Percentiles rank a stretch among this genome's conserved stretches.
Evolutionary conservation across 2,797 vertebrate genomes (phyloP).

Genomic region (Peromyscus eremicus): DNA sequence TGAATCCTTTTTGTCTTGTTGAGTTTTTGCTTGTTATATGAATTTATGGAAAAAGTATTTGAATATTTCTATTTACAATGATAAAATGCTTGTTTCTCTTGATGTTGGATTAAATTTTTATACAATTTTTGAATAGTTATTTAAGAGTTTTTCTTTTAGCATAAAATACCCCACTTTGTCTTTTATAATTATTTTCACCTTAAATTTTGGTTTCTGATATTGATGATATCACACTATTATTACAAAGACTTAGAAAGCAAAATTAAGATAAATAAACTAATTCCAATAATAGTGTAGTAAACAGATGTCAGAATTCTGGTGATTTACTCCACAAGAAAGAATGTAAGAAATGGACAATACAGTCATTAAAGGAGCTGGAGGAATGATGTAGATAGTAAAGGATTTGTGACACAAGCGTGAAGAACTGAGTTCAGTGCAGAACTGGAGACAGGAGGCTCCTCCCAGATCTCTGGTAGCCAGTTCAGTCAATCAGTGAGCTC

Average conservation of each 20-base stretch:
- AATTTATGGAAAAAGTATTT: neutral
- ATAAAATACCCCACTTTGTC: neutral
- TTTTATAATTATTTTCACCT: neutral
- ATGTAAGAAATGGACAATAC: neutral
- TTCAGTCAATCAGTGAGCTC: neutral
- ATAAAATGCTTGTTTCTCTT: neutral
- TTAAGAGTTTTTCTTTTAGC: neutral
- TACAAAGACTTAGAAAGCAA: neutral
- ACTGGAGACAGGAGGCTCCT: neutral
- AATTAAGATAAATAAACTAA: constrained; percentile 12
- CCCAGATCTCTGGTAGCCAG: neutral
- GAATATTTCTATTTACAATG: neutral
- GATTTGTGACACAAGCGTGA: too few species aligned
- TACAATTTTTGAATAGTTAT: neutral
- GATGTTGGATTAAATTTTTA: neutral
- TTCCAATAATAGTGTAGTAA: neutral
- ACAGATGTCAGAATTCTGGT: neutral
- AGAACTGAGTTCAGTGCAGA: neutral
- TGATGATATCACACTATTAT: neutral
- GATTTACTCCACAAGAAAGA: neutral
- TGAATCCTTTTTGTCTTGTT: neutral
- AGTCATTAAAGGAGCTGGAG: neutral
- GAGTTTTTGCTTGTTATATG: neutral
- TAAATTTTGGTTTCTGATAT: constrained; percentile 15
- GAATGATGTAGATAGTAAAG: neutral